Evolutionary conservation across 2,797 vertebrate species (phyloP).

Genomic region (Lepidocolaptes lacrymiger): DNA sequence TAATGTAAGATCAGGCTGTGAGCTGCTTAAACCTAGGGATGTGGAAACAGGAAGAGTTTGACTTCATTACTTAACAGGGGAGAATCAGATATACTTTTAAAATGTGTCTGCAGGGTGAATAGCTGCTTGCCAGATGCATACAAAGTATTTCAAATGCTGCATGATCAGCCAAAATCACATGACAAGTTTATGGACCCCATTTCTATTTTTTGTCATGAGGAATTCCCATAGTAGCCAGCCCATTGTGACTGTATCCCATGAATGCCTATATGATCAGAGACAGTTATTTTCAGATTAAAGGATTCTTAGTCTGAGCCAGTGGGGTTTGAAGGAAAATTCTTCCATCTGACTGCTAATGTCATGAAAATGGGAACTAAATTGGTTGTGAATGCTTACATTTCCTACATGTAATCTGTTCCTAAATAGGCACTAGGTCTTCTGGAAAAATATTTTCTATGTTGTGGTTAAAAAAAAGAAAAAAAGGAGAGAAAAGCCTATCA

Average conservation of each 20-base stretch:
- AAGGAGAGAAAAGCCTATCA: rapidly evolving
- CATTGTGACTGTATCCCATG: neutral
- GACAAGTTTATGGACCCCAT: neutral
- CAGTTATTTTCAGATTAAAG: neutral
- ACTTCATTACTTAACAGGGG: neutral
- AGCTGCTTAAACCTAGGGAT: neutral
- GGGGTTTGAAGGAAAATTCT: neutral
- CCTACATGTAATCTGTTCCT: neutral
- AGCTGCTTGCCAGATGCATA: neutral
- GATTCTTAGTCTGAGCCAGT: neutral
- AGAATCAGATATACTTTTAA: neutral
- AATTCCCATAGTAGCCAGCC: neutral
- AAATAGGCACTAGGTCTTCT: neutral
- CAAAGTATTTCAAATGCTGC: neutral
- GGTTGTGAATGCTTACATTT: neutral
- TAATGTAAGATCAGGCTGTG: neutral
- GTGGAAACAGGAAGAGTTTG: neutral
- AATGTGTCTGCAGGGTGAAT: neutral
- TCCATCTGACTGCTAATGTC: neutral
- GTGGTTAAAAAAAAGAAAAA: neutral
- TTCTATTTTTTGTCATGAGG: neutral
- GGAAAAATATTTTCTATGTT: neutral
- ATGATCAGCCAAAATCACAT: neutral
- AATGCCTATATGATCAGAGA: neutral
- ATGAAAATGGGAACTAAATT: neutral